Conservation (phyloP, 2,797 vertebrate species). For the Lindbergichthys nudifrons region DNA sequence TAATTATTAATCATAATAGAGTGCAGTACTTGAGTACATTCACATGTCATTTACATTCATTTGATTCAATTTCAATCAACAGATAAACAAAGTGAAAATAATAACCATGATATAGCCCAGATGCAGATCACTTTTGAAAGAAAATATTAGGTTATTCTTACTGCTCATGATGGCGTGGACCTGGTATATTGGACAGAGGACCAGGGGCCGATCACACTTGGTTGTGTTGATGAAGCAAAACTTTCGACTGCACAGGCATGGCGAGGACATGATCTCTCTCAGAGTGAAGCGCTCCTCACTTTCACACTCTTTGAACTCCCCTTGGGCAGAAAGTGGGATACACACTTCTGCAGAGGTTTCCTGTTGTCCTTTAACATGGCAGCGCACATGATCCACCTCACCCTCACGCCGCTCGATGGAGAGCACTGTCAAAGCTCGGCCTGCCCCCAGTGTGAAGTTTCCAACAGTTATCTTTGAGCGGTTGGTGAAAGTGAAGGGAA, state of each 20-base stretch:
- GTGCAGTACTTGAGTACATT: neutral
- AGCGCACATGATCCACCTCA: conserved; percentile 67
- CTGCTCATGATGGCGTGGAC: conserved; percentile 88
- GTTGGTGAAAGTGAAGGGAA: conserved; percentile 82
- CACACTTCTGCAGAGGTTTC: conserved; percentile 64
- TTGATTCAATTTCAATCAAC: neutral
- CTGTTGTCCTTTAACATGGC: conserved; percentile 63
- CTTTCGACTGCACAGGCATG: conserved; percentile 61
- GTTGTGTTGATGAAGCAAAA: conserved; percentile 72
- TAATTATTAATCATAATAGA: neutral
- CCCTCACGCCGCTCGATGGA: conserved; percentile 55
- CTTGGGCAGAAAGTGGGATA: conserved; percentile 76
- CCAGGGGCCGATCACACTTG: conserved; percentile 46
- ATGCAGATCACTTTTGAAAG: neutral
- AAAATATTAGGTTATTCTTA: conserved; percentile 76
- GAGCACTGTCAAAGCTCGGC: conserved; percentile 72
- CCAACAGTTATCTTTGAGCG: conserved; percentile 67
- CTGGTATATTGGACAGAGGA: conserved; percentile 86
- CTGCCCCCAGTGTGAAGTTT: conserved; percentile 62
- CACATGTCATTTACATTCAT: neutral
- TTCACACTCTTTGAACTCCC: conserved; percentile 76
- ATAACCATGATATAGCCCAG: neutral
- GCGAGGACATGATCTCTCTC: conserved; percentile 80
- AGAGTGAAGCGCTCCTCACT: conserved; percentile 73
- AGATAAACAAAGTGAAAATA: neutral